A percentile compares a stretch with the other conserved stretches of the same genome.
Conservation (phyloP, 2,888 invertebrate genomes). For the Bruchidius siliquastri region DNA sequence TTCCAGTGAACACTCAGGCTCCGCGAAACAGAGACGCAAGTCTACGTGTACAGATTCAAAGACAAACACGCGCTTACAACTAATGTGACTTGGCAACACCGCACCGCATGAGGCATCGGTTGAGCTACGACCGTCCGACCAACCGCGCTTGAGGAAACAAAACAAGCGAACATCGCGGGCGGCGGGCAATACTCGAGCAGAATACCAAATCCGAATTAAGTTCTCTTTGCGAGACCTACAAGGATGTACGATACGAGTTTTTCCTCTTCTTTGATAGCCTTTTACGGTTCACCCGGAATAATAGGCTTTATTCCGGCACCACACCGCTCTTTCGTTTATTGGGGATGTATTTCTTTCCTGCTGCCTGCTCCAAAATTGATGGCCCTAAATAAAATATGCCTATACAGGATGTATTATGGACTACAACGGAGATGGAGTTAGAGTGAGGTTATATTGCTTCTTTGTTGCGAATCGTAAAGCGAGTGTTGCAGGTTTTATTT, state of each 20-base stretch:
- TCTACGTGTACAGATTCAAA: no score
- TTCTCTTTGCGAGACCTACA: conserved; percentile 2
- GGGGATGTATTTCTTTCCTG: not conserved
- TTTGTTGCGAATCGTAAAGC: not conserved
- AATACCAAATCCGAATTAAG: conserved; percentile 42
- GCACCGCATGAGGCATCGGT: conserved; percentile 16
- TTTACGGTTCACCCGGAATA: not conserved
- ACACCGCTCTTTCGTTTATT: not conserved
- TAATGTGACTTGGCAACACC: not conserved
- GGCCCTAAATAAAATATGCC: not conserved
- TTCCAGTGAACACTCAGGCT: no score
- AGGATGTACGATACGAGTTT: not conserved
- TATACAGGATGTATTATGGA: not conserved
- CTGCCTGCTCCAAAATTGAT: not conserved
- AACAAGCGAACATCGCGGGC: conserved; percentile 40
- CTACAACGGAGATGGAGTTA: not conserved
- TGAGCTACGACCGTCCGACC: conserved; percentile 43
- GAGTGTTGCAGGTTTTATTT: not conserved
- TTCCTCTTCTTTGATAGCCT: not conserved
- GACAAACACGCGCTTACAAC: no score
- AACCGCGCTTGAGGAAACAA: conserved; percentile 43
- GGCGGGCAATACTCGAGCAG: conserved; percentile 39
- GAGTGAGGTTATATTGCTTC: not conserved
- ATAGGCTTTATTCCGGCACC: not conserved
- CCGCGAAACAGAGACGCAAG: no score